Evolutionary conservation across 1,140 invertebrate genomes (phyloP).

Genomic region (Geopemphigus sp.): DNA sequence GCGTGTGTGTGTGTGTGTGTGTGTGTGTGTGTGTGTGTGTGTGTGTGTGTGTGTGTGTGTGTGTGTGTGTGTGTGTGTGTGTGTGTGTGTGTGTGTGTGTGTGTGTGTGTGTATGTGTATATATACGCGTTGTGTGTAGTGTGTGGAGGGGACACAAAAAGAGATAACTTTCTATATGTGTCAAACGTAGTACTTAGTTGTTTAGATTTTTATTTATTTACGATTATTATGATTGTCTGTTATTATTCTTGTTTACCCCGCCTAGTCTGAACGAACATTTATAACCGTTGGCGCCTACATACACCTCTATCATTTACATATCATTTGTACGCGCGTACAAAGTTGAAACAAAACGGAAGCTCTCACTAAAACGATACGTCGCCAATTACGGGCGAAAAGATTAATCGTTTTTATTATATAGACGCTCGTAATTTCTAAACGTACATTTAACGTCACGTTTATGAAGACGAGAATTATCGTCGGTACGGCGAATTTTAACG

Average conservation of each 20-base stretch:
- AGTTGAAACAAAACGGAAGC: background rate
- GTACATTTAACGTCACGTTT: background rate
- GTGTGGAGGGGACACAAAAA: background rate
- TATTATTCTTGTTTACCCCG: conserved; percentile 5
- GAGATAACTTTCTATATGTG: conserved; percentile 31
- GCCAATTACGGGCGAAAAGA: background rate
- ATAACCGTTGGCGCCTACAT: conserved; percentile 18
- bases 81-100: too few species aligned
- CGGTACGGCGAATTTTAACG: background rate
- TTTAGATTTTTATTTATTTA: conserved; percentile 11
- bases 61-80: too few species aligned
- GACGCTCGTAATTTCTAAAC: background rate
- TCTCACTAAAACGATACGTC: background rate
- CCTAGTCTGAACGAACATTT: conserved; percentile 9
- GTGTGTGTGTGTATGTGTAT: background rate
- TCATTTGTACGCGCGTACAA: background rate
- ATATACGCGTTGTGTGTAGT: too few species aligned
- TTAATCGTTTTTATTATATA: background rate
- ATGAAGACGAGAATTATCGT: background rate
- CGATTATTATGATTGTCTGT: conserved; percentile 13
- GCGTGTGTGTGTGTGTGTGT: too few species aligned
- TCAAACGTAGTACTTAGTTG: conserved; percentile 4
- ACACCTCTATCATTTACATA: background rate
- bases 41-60: too few species aligned
- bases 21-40: too few species aligned